Evolutionary conservation across 2,888 invertebrate genomes (phyloP).

Genomic region (Bugulina stolonifera): DNA sequence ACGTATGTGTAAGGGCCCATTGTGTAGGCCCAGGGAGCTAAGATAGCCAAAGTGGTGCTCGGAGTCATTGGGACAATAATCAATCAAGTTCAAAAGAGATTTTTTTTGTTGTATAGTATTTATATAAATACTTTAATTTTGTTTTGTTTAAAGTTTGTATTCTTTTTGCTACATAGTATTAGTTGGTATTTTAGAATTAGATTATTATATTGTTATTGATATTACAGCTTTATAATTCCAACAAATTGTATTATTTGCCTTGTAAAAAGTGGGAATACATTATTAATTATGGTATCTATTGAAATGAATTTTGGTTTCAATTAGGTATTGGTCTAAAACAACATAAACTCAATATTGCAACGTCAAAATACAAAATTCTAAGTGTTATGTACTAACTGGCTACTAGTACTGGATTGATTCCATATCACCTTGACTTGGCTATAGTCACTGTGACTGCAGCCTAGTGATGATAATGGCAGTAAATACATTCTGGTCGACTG

Average conservation of each 20-base stretch:
- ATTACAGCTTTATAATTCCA: not conserved
- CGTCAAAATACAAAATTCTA: no score
- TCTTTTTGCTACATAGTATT: slow-evolving; percentile 20
- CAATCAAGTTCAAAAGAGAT: not conserved
- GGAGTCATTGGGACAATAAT: not conserved
- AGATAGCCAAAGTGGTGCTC: not conserved
- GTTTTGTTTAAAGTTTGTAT: not conserved
- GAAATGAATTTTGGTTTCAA: no score
- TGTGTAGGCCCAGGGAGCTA: not conserved
- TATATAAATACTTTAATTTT: not conserved
- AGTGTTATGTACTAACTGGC: no score
- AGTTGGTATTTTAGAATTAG: not conserved
- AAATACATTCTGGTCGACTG: no score
- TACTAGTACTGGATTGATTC: no score
- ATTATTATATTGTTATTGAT: not conserved
- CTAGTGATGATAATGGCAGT: no score
- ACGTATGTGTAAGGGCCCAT: no score
- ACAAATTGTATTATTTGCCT: not conserved
- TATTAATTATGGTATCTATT: not conserved
- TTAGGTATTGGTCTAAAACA: no score
- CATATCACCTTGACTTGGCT: no score
- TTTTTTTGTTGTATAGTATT: not conserved
- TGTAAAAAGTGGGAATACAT: not conserved
- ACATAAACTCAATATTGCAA: no score
- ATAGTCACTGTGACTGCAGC: no score